A percentile compares a stretch with the other conserved stretches of the same genome.
Evolutionary conservation across 2,888 invertebrate genomes (phyloP).

Genomic region (Byasa hedistus): DNA sequence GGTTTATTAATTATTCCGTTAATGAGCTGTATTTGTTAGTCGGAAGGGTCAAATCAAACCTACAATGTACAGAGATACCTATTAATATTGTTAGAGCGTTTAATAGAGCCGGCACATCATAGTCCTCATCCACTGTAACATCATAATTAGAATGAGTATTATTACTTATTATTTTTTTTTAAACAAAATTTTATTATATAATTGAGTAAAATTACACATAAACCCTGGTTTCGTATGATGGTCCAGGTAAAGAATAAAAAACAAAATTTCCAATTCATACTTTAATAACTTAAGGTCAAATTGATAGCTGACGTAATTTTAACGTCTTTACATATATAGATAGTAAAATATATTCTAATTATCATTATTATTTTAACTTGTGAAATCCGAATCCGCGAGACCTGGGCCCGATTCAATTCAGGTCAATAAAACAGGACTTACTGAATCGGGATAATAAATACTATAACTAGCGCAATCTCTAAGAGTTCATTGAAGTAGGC

Average conservation of each 20-base stretch:
- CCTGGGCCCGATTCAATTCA: too few species aligned
- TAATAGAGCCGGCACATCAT: slow-evolving; percentile 85
- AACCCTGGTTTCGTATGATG: background rate
- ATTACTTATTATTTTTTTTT: background rate
- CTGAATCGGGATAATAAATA: background rate
- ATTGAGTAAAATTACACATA: slow-evolving; percentile 11
- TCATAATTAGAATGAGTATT: slow-evolving; percentile 33
- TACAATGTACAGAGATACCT: slow-evolving; percentile 70
- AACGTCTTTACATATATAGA: background rate
- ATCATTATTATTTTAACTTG: too few species aligned
- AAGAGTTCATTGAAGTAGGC: background rate
- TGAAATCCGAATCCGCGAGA: too few species aligned
- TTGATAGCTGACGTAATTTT: background rate
- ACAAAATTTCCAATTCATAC: too few species aligned
- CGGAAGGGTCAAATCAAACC: slow-evolving; percentile 56
- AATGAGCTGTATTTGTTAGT: slow-evolving; percentile 40
- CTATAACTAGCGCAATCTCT: background rate
- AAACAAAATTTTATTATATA: slow-evolving; percentile 25
- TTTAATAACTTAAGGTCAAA: background rate
- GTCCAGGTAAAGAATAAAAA: too few species aligned
- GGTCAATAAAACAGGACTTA: too few species aligned
- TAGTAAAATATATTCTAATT: too few species aligned
- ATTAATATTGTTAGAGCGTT: slow-evolving; percentile 85
- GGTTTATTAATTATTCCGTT: slow-evolving; percentile 19
- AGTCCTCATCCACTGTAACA: slow-evolving; percentile 85